Evolutionary conservation across 1,140 invertebrate genomes (phyloP).

Genomic region (Papilio machaon): DNA sequence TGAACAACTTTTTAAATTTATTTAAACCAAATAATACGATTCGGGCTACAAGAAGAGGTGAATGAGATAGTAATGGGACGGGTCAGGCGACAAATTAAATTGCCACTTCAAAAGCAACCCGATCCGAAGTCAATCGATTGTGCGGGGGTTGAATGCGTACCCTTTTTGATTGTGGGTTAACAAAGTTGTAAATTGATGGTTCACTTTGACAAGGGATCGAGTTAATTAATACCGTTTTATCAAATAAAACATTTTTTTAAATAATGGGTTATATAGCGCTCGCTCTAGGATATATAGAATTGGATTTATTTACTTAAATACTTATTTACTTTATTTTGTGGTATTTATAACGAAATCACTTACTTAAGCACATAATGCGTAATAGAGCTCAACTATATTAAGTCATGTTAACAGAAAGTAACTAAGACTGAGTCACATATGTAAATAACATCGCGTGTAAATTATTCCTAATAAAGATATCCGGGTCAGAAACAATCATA

Average conservation of each 20-base stretch:
- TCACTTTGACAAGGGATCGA: background rate
- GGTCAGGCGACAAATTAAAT: conserved; percentile 22
- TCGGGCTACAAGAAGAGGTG: background rate
- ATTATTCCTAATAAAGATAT: conserved; percentile 18
- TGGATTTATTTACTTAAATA: no score
- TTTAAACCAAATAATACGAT: background rate
- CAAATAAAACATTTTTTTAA: background rate
- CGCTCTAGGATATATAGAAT: no score
- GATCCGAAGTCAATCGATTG: conserved; percentile 6
- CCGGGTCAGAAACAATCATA: conserved; percentile 10
- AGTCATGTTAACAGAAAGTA: conserved; percentile 6
- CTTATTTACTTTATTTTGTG: no score
- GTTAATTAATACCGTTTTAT: background rate
- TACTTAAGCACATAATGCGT: background rate
- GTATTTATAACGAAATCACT: no score
- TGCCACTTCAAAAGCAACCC: background rate
- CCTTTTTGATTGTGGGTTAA: conserved; percentile 1
- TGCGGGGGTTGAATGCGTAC: background rate
- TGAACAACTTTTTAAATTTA: no score
- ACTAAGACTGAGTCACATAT: background rate
- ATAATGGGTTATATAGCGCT: background rate
- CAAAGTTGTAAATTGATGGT: conserved; percentile 14
- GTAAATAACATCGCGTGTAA: background rate
- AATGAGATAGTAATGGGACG: background rate
- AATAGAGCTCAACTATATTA: background rate